Conservation (phyloP, 2,113 vertebrate genomes). For the Microcebus murinus region DNA sequence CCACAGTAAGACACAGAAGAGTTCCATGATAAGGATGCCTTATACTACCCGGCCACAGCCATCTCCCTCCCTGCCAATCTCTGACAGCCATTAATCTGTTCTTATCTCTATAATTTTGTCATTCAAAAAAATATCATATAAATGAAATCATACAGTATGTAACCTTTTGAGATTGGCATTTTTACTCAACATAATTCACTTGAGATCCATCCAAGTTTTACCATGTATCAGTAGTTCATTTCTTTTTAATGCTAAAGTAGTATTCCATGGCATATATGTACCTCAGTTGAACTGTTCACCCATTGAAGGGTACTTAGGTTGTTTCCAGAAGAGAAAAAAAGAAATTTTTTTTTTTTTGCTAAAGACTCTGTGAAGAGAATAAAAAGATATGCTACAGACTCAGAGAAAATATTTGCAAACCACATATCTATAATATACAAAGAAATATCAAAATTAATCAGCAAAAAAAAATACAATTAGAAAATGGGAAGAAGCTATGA, state of each 20-base stretch:
- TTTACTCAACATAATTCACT: neutral
- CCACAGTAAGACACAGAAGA: neutral
- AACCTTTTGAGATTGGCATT: neutral
- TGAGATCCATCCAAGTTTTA: neutral
- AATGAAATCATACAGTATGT: neutral
- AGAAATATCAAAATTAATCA: neutral
- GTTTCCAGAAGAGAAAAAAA: neutral
- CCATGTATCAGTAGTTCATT: neutral
- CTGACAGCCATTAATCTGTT: neutral
- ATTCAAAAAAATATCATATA: neutral
- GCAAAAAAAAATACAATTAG: neutral
- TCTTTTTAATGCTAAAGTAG: neutral
- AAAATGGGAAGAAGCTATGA: neutral
- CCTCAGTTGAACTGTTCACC: neutral
- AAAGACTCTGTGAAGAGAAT: neutral
- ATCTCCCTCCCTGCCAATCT: neutral
- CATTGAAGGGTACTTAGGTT: neutral
- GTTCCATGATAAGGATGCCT: neutral
- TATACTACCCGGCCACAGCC: neutral
- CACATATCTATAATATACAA: neutral
- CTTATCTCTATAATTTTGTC: neutral
- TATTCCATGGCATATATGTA: neutral
- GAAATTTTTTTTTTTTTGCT: neutral
- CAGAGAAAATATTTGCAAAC: neutral
- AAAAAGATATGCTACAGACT: neutral